Base-by-base conservation (phyloP, 2,797 vertebrate species). In the Acestrorhynchus altus region DNA sequence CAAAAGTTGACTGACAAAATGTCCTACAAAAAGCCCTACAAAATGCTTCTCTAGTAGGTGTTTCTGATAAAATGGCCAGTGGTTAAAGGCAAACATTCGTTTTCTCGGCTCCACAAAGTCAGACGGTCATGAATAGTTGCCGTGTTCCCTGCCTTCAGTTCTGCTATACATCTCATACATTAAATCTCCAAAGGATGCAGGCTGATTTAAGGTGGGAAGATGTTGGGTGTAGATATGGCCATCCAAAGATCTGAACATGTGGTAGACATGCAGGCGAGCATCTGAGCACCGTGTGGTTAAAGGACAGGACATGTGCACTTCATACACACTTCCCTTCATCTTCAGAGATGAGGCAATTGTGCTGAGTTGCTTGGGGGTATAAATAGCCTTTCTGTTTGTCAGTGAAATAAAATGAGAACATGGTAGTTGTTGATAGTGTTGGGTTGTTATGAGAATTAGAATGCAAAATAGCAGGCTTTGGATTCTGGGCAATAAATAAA, bases 211-310 rank as follows among this genome's bases (percentile, higher is more conserved):
- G 11, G 56, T 0, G 42, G 22, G 31, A 70, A 31, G 49, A 57
- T 20, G 72, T 70, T 57, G 15, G 4, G 18, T 10, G 26, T 9
- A 44, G 22, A 15, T 57, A 1, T 28, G 12, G 61, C 26, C 42
- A 31, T 49, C 18, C 46, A 64, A 35, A 46, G 24, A 59, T 59
- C 15, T 15, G 44, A 65, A 65, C 57, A 76, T 73, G 60, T 79
- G 65, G 69, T 8, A 35, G n/a, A 70, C 49, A 69, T 51, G 20
- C 26, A 35, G 40, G 28, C 2, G 9, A 60, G 31, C 57, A 2
- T 65, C 22, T 68, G 70, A 67, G 4, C 57, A 39, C 28, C 8
- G 15, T n/a, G 22, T 77, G 59, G 15, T 20, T 20, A 64, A 4
- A 42, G 57, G 60, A 42, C 20, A 1, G 26, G 13, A 28, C 12